Percentiles rank a stretch among this genome's conserved stretches.
Conservation (phyloP, 2,113 vertebrate genomes). For the Pimephales promelas region DNA sequence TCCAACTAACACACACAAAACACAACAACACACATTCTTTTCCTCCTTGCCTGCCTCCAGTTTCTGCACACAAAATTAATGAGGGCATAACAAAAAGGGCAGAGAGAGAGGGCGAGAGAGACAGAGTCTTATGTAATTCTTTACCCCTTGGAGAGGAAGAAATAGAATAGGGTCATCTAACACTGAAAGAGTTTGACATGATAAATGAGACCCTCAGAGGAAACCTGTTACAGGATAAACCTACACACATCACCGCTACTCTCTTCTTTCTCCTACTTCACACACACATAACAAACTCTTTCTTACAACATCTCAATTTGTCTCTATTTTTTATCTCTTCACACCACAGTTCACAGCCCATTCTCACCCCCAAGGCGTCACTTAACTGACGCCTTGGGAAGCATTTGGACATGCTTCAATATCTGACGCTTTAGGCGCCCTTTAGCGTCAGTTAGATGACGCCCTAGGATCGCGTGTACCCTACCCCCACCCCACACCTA, state of each 20-base stretch:
- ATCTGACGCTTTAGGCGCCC: too few species aligned
- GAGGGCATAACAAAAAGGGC: constrained; percentile 14
- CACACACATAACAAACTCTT: background rate
- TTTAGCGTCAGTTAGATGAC: too few species aligned
- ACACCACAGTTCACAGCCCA: background rate
- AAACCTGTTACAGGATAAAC: constrained; percentile 45
- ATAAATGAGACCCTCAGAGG: constrained; percentile 31
- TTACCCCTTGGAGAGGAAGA: constrained; percentile 40
- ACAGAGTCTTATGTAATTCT: constrained; percentile 36
- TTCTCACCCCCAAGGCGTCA: too few species aligned
- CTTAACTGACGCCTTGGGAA: too few species aligned
- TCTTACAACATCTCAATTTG: background rate
- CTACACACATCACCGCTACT: constrained; percentile 37
- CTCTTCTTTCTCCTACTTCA: background rate
- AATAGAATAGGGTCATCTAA: constrained; percentile 24
- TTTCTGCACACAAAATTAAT: constrained; percentile 18
- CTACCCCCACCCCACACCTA: too few species aligned
- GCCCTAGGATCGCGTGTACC: too few species aligned
- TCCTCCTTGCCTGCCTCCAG: background rate
- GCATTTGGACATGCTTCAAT: too few species aligned
- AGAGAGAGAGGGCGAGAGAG: constrained; percentile 13
- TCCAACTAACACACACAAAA: background rate
- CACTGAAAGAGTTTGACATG: constrained; percentile 38
- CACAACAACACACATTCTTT: constrained; percentile 17
- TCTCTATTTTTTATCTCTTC: background rate